Conservation (phyloP, 2,113 vertebrate species). For the Ophthalmolycus amberensis region DNA sequence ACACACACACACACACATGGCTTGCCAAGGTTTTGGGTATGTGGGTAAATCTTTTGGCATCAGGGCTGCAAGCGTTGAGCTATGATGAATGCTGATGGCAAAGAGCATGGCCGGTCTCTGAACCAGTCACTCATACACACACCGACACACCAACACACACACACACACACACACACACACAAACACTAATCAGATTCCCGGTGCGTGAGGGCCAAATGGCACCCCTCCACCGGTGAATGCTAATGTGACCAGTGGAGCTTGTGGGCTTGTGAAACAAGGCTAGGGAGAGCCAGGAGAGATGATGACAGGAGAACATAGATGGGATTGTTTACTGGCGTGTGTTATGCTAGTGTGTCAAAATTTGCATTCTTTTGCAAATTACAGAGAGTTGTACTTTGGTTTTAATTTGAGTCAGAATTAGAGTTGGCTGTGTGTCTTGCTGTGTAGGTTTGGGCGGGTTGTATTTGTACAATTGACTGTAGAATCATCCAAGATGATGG, state of each 20-base stretch:
- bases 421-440: slow-evolving; percentile 26
- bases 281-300: slow-evolving; percentile 68
- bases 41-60: slow-evolving; percentile 81
- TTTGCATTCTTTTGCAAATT: slow-evolving; percentile 64
- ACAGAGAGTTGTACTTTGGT: slow-evolving; percentile 49
- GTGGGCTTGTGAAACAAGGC: slow-evolving; percentile 75
- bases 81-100: slow-evolving; percentile 83
- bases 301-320: slow-evolving; percentile 74
- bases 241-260: slow-evolving; percentile 79
- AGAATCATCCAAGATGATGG: background rate
- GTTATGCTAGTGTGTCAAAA: slow-evolving; percentile 51
- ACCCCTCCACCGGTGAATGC: slow-evolving; percentile 79
- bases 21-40: slow-evolving; percentile 73
- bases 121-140: slow-evolving; percentile 67
- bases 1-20: slow-evolving; percentile 23
- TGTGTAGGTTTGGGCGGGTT: slow-evolving; percentile 5
- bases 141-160: slow-evolving; percentile 52
- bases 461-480: background rate
- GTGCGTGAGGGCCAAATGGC: slow-evolving; percentile 78
- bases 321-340: slow-evolving; percentile 68
- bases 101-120: slow-evolving; percentile 73
- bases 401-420: slow-evolving; percentile 37
- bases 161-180: slow-evolving; percentile 57
- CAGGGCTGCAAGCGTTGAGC: slow-evolving; percentile 63
- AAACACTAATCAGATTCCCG: slow-evolving; percentile 78